Evolutionary conservation across 2,113 vertebrate genomes (phyloP).

Genomic region (Trematomus loennbergii): DNA sequence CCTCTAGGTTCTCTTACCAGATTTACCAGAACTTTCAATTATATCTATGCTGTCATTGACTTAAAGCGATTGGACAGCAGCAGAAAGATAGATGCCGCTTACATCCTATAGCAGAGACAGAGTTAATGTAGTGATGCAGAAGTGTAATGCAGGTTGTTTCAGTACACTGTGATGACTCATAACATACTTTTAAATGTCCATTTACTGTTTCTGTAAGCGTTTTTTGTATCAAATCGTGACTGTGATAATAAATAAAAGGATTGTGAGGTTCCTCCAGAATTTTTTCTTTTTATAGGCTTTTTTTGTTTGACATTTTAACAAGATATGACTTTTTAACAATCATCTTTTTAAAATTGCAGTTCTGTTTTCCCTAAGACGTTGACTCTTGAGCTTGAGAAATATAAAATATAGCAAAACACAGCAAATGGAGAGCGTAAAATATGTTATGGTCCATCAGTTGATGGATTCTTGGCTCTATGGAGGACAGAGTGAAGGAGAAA

Average conservation of each 20-base stretch:
- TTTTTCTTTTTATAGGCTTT: too few relatives aligned
- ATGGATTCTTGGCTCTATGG: slow-evolving; percentile 56
- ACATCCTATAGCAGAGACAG: background rate
- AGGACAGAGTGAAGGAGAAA: slow-evolving; percentile 5
- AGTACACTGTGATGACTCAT: background rate
- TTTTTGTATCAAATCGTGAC: background rate
- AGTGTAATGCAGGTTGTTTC: background rate
- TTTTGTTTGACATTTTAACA: background rate
- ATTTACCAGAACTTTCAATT: background rate
- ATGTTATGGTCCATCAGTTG: slow-evolving; percentile 34
- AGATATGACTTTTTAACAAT: background rate
- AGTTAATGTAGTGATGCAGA: background rate
- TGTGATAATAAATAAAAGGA: background rate
- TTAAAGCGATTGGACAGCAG: background rate
- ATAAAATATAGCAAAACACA: slow-evolving; percentile 19
- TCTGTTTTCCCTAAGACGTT: background rate
- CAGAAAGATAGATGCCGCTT: background rate
- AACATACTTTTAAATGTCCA: background rate
- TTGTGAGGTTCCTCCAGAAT: background rate
- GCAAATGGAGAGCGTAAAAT: background rate
- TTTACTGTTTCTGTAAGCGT: background rate
- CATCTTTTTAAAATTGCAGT: background rate
- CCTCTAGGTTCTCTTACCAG: too few relatives aligned
- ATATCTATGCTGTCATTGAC: background rate
- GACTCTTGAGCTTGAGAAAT: slow-evolving; percentile 19